Evolutionary conservation across 2,113 vertebrate genomes (phyloP), one percentile per base, ranked within the genome.

Genomic region (Cololabis saira): DNA sequence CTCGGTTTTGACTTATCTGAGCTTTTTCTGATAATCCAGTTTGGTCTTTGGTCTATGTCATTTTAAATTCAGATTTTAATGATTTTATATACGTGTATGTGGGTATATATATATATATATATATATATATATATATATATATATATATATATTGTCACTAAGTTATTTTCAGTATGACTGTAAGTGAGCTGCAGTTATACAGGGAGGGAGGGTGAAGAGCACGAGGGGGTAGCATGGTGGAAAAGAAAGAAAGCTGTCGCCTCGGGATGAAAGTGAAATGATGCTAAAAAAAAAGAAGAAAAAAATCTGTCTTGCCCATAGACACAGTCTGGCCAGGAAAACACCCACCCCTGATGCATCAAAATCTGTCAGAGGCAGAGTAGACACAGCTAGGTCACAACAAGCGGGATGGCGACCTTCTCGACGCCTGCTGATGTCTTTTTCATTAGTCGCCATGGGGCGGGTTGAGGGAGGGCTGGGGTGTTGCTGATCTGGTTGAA

Each of bases 291-390:
- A 37, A 37, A 37, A 37, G 10, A 37, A 37, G 8, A 30, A 76
- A 17, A 74, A 57, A 68, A 67, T 67, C 66, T 17, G 61, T 76
- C 68, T 63, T 72, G 64, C 74, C 69, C 76, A 48, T 76, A 69
- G 45, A 73, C 53, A 10, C 44, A 12, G 68, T 60, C 52, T 0
- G 70, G 73, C 78, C 45, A 57, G 67, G 81, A 70, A 88, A 80
- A 30, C 84, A 79, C 57, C 67, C 86, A 87, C 86, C 87, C 86
- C 80, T 81, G 88, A 91, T 80, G 61, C 82, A 86, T 92, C 87
- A 90, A 77, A 87, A 82, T 48, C 83, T 89, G 90, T 89, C 89
- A 88, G 67, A 67, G 58, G 60, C 65, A 64, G 49, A 75, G n/a
- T 66, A 41, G 73, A 80, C 76, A 55, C 45, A 24, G 22, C 18